Evolutionary conservation across 2,888 invertebrate species (phyloP), one percentile per base, ranked within the genome.

Genomic region (Amiota communis): DNA sequence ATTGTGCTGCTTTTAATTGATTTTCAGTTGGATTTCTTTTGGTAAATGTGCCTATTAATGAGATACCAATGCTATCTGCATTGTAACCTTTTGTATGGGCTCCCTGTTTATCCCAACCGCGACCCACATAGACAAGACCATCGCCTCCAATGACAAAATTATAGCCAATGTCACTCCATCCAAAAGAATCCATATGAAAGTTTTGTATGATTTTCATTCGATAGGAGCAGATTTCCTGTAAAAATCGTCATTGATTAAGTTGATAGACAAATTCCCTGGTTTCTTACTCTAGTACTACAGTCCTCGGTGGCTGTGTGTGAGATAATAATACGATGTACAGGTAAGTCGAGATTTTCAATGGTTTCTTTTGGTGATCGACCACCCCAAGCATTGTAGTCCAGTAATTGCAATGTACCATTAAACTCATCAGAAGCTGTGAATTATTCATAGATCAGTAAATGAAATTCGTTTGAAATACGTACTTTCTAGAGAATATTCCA

Each of bases 91-190:
- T 91, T 0, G 95, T 92, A 83, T 96, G 95, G 0, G 95, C 93
- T 0, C 96, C 96, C 63, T 92, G 88, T 72, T 87, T 87, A 77
- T 93, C 92, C 96, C 96, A 96, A 0, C 94, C 94, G 11, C 95
- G 92, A 0, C 94, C 95, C 77, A 91, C 92, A 87, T 95, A 95
- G 0, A 93, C 93, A 0, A 91, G 90, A 0, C 95, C 95, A 83
- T 95, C 95, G 8, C 95, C 95, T 1, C 95, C 96, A 0, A 96
- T 91, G 11, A 96, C 87, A 81, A 95, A 96, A 87, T 94, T 96
- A 88, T 95, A 96, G 0, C 91, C 94, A 47, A 95, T 93, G 84
- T 95, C 95, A 68, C 88, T 90, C 92, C 93, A 95, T 0, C 89
- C 80, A n/a, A 84, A 84, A 23, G 91, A 91, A 74, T 94, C 93